These are phyloP conservation scores for Coecobrya sp. DNA, from an alignment of 2,888 invertebrate species.

Conservation along the genomic window DNA sequence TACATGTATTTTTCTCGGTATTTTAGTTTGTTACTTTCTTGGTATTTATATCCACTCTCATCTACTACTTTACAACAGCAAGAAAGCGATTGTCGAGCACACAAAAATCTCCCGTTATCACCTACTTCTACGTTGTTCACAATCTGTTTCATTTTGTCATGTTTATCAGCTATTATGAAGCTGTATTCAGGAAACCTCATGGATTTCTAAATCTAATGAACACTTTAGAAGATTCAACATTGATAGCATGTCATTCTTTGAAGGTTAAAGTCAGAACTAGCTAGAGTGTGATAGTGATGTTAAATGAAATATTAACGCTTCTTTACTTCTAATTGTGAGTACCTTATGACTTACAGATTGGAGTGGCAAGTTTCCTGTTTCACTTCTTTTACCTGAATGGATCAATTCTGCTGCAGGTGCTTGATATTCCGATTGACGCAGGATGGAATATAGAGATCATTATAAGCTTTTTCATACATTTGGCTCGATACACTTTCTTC, in stretches of 20 bases:
- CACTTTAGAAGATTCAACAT: constrained; percentile 23
- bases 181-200: background rate
- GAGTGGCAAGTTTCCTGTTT: background rate
- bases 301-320: no score
- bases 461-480: background rate
- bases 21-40: constrained; percentile 18
- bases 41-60: background rate
- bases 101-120: constrained; percentile 20
- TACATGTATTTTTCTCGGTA: background rate
- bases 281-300: no score
- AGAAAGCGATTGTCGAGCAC: constrained; percentile 9
- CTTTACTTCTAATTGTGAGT: no score
- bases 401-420: background rate
- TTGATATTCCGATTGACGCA: constrained; percentile 11
- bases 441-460: constrained; percentile 1
- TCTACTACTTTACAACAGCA: constrained; percentile 56
- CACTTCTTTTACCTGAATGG: constrained; percentile 4
- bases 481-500: constrained; percentile 64
- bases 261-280: no score
- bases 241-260: background rate
- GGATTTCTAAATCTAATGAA: constrained; percentile 45
- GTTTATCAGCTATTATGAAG: constrained; percentile 37
- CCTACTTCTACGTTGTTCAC: constrained; percentile 71
- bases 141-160: constrained; percentile 62
- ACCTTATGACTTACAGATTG: no score